phyloP scores from a whole-genome alignment of 2,888 invertebrate species.

The Flexamia atlantica region DNA sequence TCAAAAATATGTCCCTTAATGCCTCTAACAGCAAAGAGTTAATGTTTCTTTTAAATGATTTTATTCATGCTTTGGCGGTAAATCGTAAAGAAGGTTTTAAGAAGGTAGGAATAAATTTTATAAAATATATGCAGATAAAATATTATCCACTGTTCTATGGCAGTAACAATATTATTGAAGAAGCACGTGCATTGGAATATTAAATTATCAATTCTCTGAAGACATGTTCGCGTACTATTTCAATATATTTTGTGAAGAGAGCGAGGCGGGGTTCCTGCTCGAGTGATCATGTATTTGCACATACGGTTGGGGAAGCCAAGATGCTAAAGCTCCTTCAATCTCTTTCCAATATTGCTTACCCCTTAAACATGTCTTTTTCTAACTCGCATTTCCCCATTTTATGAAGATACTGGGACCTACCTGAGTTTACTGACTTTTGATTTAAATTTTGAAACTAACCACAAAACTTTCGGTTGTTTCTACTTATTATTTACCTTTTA shows the following conservation, averaged over 20 bases:
- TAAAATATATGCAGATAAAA: too few relatives aligned
- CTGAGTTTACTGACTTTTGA: too few relatives aligned
- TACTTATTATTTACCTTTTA: too few relatives aligned
- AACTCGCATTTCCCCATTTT: constrained; percentile 15
- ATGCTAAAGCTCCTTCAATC: constrained; percentile 51
- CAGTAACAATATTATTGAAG: not conserved
- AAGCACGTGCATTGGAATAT: constrained; percentile 4
- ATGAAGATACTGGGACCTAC: not conserved
- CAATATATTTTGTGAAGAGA: constrained; percentile 31
- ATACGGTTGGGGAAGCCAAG: constrained; percentile 42
- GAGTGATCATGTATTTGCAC: constrained; percentile 48
- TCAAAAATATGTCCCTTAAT: too few relatives aligned
- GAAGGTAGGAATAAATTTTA: too few relatives aligned
- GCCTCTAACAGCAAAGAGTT: too few relatives aligned
- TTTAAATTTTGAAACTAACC: too few relatives aligned
- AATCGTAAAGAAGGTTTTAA: too few relatives aligned
- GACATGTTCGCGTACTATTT: constrained; percentile 33
- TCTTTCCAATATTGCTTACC: constrained; percentile 54
- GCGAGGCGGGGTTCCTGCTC: constrained; percentile 24
- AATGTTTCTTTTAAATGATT: too few relatives aligned
- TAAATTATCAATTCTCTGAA: constrained; percentile 22
- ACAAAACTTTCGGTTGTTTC: too few relatives aligned
- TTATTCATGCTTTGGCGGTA: too few relatives aligned
- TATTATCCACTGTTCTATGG: too few relatives aligned
- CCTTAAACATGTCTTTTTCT: constrained; percentile 37